Evolutionary conservation across 2,113 vertebrate genomes (phyloP), one percentile per base, ranked within the genome.

Genomic region (Amblyopsis rosae): DNA sequence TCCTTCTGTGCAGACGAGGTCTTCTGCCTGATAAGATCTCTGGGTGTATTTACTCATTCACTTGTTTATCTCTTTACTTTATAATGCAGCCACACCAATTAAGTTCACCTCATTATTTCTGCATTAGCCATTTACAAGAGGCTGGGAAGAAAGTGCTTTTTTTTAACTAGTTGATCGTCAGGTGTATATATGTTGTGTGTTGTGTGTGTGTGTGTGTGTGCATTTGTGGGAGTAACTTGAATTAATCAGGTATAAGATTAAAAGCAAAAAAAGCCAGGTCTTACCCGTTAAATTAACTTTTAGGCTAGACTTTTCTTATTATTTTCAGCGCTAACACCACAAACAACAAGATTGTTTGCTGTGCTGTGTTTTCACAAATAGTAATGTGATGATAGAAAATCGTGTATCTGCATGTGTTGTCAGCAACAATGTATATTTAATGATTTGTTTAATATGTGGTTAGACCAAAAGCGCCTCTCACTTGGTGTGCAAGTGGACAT

Each of bases 41-140:
- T 74, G 62, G 65, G 48, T 45, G 61, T 56, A 81, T 82, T 82
- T 80, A 84, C 85, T 87, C 60, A 83, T 67, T 61, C 67, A 81
- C 62, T 80, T 87, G 68, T 81, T 86, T 80, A 74, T 72, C 67
- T 72, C 66, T n/a, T 19, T 57, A 49, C 17, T 9, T 35, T 10
- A 35, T 6, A 73, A 75, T 82, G 75, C 72, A 81, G 75, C 77
- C 69, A 47, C 63, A 19, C 77, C 79, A 88, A 84, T 86, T 82
- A 80, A 72, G 41, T 54, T 32, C 46, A 59, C 72, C 73, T 82
- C 77, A 87, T 86, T 88, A 86, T 84, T 84, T 79, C 76, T 61
- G 35, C 56, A 70, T 77, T 59, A 80, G 67, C 76, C 80, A 80
- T 75, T 83, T 75, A 76, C n/a, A 67, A 77, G 63, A 55, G 57